Evolutionary conservation across 2,888 invertebrate species (phyloP).

Genomic region (Zaprionus bogoriensis): DNA sequence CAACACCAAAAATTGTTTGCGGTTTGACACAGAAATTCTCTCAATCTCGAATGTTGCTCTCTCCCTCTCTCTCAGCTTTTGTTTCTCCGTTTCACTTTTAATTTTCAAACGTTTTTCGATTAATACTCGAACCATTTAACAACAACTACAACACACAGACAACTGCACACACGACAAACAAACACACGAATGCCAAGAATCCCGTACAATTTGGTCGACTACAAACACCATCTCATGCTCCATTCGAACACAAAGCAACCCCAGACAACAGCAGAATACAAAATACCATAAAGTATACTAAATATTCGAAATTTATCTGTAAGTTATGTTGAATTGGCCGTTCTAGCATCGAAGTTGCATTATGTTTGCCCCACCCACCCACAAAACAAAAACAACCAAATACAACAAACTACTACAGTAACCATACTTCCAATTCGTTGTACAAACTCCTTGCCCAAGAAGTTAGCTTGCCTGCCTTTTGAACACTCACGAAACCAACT

Average conservation of each 20-base stretch:
- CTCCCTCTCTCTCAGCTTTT: conserved; percentile 11
- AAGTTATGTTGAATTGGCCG: conserved; percentile 51
- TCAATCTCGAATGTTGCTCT: conserved; percentile 28
- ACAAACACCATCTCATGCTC: conserved; percentile 51
- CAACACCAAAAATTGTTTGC: conserved; percentile 36
- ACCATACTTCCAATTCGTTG: conserved; percentile 28
- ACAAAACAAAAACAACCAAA: conserved; percentile 1
- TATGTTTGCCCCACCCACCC: conserved; percentile 34
- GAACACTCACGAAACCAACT: conserved; percentile 11
- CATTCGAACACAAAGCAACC: conserved; percentile 44
- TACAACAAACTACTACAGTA: conserved; percentile 26
- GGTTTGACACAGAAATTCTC: conserved; percentile 43
- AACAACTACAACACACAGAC: conserved; percentile 21
- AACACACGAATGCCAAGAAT: conserved; percentile 23
- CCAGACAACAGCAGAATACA: no score
- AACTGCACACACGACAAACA: conserved; percentile 32
- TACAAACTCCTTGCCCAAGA: conserved; percentile 35
- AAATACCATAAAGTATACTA: conserved; percentile 13
- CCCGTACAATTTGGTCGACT: conserved; percentile 37
- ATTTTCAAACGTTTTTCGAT: background rate
- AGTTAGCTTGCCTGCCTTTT: conserved; percentile 53
- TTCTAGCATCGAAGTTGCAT: conserved; percentile 37
- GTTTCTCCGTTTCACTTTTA: background rate
- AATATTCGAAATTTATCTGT: conserved; percentile 26
- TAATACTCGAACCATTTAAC: background rate